Base-by-base conservation (phyloP, 2,797 vertebrate species). In the Emys orbicularis region DNA sequence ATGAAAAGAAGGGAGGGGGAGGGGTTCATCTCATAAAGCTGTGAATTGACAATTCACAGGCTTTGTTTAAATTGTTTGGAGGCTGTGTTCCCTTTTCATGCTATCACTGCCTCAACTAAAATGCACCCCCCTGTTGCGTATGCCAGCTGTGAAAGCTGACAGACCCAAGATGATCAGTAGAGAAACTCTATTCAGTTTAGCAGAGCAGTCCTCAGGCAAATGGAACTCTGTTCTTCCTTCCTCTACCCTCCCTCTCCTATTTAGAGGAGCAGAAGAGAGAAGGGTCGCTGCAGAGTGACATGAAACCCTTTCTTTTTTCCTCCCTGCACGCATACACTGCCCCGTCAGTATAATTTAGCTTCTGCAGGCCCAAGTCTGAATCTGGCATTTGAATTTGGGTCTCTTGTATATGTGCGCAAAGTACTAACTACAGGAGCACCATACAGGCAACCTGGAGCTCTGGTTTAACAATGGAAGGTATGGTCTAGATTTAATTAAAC, bases 41-140 rank as follows among this genome's bases (percentile, higher is more conserved):
- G 82, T 82, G 90, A 98, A 96, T 84, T 93, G 94, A 95, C 90
- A 95, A 95, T 96, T 97, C 92, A 89, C 81, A 97, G 95, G 81
- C 81, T 95, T 95, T 3, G 90, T 95, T 93, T 96, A 91, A 96
- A 94, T 90, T n/a, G 94, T 94, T 87, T 94, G 86, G 72, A 96
- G 77, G n/a, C 92, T 93, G 54, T 57, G 50, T 90, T 90, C 27
- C 34, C 65, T 94, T 94, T 96, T 91, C 81, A 90, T 93, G 86
- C 88, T 93, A n/a, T 96, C 90, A 96, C 56, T 93, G 34, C 93
- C n/a, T 79, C 95, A 96, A 84, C 82, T 88, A 90, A 97, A 96
- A 95, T 76, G 89, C 31, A 74, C 86, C n/a, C 86, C 97, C 90
- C 91, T 82, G 37, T 90, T 89, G 87, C 56, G 81, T 50, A 44